Evolutionary conservation across 2,888 invertebrate genomes (phyloP).

Genomic region (Cybosia mesomella): DNA sequence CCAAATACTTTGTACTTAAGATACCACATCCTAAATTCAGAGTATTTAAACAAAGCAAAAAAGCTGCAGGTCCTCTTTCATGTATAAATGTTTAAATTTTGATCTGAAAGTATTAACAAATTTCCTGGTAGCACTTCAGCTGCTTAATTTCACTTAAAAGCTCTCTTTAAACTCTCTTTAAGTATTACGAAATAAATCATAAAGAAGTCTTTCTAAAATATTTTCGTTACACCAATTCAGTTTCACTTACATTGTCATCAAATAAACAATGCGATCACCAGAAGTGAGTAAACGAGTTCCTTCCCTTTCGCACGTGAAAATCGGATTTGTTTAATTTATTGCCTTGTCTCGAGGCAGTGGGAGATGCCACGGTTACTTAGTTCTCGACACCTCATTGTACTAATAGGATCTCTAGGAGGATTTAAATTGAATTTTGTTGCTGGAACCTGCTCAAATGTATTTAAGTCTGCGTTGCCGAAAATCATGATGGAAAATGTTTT

Average conservation of each 20-base stretch:
- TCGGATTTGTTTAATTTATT: slow-evolving; percentile 86
- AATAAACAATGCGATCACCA: slow-evolving; percentile 72
- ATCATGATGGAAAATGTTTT: slow-evolving; percentile 41
- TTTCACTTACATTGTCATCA: slow-evolving; percentile 58
- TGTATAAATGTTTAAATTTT: neutral
- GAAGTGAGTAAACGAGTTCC: slow-evolving; percentile 67
- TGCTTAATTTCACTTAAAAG: neutral
- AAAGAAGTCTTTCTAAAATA: slow-evolving; percentile 26
- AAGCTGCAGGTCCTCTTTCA: neutral
- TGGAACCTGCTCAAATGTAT: slow-evolving; percentile 59
- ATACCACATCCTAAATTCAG: neutral
- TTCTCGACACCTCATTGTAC: slow-evolving; percentile 80
- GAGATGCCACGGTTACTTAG: slow-evolving; percentile 81
- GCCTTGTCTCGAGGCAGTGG: slow-evolving; percentile 72
- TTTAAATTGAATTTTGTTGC: slow-evolving; percentile 78
- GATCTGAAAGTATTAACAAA: neutral
- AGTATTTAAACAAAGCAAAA: neutral
- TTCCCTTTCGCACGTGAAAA: slow-evolving; percentile 79
- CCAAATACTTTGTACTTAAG: neutral
- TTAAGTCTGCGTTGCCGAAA: slow-evolving; percentile 54
- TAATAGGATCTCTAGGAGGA: slow-evolving; percentile 82
- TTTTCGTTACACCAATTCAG: slow-evolving; percentile 39
- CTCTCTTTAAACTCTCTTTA: neutral
- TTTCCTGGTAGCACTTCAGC: neutral
- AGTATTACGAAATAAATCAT: slow-evolving; percentile 8